A percentile compares a stretch with the other conserved stretches of the same genome.
phyloP scores from a whole-genome alignment of 2,888 invertebrate genomes.

The Gandaritis pyraliata region DNA sequence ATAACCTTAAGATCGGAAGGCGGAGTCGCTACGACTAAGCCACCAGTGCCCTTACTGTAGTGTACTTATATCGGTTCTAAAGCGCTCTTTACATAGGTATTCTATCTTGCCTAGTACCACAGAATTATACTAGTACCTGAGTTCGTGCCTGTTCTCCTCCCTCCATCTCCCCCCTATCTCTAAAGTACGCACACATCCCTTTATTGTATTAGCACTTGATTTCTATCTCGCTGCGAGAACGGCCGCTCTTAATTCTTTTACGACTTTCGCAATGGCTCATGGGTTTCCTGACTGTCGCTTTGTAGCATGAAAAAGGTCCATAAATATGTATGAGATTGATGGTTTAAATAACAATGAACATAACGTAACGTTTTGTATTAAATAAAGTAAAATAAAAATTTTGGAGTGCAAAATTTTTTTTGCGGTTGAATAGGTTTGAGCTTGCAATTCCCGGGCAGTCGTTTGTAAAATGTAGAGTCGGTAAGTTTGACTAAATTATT shows the following conservation, averaged over 20 bases:
- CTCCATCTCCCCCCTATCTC: slow-evolving; percentile 28
- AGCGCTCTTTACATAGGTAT: too few relatives aligned
- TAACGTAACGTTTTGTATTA: neutral
- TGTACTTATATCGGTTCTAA: too few relatives aligned
- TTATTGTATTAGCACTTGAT: slow-evolving; percentile 44
- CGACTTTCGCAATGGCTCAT: slow-evolving; percentile 18
- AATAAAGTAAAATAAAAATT: neutral
- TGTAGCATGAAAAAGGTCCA: neutral
- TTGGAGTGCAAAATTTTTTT: slow-evolving; percentile 1
- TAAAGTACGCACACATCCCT: slow-evolving; percentile 30
- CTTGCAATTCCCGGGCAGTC: neutral
- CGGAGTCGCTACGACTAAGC: too few relatives aligned
- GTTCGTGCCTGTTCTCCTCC: slow-evolving; percentile 13
- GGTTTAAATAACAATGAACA: neutral
- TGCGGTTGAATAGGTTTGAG: neutral
- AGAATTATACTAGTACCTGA: neutral
- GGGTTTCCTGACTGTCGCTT: neutral
- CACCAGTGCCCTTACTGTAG: too few relatives aligned
- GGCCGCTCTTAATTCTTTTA: slow-evolving; percentile 31
- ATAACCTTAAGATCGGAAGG: too few relatives aligned
- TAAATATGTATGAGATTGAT: slow-evolving; percentile 19
- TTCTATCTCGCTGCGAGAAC: slow-evolving; percentile 26
- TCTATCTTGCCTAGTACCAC: too few relatives aligned
- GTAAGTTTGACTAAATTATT: too few relatives aligned
- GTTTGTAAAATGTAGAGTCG: too few relatives aligned